Percentiles rank a stretch among this genome's conserved stretches.
These are phyloP conservation scores for Leptocoma aspasia DNA, from an alignment of 2,113 vertebrate species.

Conservation along the genomic window DNA sequence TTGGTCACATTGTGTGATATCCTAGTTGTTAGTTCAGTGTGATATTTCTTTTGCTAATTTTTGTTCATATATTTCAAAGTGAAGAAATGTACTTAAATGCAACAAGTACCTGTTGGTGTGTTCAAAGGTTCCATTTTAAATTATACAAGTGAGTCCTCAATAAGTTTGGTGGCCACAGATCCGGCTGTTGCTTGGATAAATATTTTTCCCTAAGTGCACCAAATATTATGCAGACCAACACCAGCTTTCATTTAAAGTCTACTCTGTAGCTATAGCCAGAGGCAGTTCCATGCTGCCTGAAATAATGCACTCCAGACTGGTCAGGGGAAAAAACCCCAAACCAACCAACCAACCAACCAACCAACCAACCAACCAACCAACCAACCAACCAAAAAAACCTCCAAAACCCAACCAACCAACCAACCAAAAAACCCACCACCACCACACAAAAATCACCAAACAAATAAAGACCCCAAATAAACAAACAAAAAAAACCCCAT, in stretches of 20 bases:
- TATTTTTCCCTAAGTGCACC: conserved; percentile 53
- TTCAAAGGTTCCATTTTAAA: not conserved
- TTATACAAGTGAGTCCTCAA: not conserved
- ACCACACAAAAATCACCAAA: not conserved
- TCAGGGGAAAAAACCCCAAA: not conserved
- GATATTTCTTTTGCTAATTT: not conserved
- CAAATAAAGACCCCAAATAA: not conserved
- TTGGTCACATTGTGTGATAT: not conserved
- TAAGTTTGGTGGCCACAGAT: not conserved
- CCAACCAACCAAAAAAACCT: no score
- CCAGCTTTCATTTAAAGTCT: conserved; percentile 40
- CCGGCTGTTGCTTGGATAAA: conserved; percentile 3
- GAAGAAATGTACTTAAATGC: not conserved
- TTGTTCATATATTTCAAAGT: not conserved
- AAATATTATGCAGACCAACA: conserved; percentile 27
- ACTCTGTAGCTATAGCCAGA: not conserved
- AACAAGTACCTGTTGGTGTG: not conserved
- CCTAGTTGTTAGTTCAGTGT: not conserved
- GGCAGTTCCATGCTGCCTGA: conserved; percentile 7
- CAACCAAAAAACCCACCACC: not conserved
- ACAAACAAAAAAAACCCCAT: not conserved
- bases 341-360: not conserved
- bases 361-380: not conserved
- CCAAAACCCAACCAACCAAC: not conserved
- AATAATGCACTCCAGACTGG: conserved; percentile 45